Evolutionary conservation across 2,113 vertebrate species (phyloP).

Genomic region (Trogon surrucura): DNA sequence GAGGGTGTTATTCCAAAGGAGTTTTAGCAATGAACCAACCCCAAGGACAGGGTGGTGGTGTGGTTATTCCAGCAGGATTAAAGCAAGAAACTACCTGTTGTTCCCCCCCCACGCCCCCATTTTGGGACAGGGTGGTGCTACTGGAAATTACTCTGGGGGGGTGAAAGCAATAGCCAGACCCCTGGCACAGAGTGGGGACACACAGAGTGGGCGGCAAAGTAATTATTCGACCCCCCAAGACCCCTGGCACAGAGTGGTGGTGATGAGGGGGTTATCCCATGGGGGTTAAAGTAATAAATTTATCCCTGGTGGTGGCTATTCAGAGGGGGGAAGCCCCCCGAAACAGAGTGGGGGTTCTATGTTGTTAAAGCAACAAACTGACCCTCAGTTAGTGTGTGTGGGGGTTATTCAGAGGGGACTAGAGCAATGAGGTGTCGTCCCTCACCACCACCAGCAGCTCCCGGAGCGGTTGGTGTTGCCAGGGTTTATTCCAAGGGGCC

Average conservation of each 20-base stretch:
- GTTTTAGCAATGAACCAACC: too few species aligned
- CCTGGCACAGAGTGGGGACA: too few species aligned
- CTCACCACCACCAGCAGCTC: accelerated
- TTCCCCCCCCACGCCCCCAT: too few species aligned
- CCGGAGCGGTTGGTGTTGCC: background rate
- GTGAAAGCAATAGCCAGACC: too few species aligned
- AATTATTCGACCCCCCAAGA: background rate
- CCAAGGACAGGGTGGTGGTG: too few species aligned
- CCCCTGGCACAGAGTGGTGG: background rate
- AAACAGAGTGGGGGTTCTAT: too few species aligned
- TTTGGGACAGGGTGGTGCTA: too few species aligned
- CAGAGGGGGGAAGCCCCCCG: background rate
- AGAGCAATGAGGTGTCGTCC: background rate
- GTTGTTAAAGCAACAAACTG: background rate
- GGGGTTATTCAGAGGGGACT: background rate
- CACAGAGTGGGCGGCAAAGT: background rate
- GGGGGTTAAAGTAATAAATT: background rate
- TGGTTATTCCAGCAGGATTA: too few species aligned
- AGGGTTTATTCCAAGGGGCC: background rate
- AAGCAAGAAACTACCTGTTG: too few species aligned
- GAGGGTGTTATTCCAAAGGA: too few species aligned
- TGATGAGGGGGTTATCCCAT: background rate
- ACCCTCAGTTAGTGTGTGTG: too few species aligned
- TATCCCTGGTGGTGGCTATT: background rate
- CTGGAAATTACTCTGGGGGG: too few species aligned